Percentiles rank a stretch among this genome's conserved stretches.
phyloP scores from a whole-genome alignment of 2,113 vertebrate species.

The Theristicus caerulescens region DNA sequence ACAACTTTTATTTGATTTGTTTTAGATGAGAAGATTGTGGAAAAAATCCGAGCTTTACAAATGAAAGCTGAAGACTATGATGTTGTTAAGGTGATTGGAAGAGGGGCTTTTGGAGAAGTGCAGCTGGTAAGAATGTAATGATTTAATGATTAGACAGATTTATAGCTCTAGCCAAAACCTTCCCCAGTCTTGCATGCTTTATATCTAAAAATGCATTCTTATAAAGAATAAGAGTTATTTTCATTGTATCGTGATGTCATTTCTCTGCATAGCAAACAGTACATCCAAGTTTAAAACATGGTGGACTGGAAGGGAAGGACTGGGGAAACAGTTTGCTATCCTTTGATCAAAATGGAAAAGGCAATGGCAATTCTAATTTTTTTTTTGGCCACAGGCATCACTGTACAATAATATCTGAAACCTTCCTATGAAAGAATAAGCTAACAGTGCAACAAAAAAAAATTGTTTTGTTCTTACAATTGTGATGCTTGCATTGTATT shows the following conservation, averaged over 20 bases:
- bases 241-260: not conserved
- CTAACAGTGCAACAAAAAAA: not conserved
- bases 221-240: not conserved
- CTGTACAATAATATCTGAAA: not conserved
- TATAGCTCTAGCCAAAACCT: not conserved
- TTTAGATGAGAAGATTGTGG: conserved; percentile 92
- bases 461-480: not conserved
- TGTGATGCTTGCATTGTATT: not conserved
- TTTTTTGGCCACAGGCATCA: not conserved
- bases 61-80: conserved; percentile 99
- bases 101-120: conserved; percentile 98
- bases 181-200: not conserved
- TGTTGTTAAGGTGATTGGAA: conserved; percentile 96
- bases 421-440: not conserved
- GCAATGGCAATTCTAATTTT: not conserved
- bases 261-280: not conserved
- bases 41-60: conserved; percentile 87
- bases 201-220: not conserved
- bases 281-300: not conserved
- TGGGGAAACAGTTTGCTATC: not conserved
- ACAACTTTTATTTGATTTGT: conserved; percentile 16
- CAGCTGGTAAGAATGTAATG: conserved; percentile 86
- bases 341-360: not conserved
- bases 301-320: not conserved
- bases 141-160: not conserved